Base-by-base conservation (phyloP, 2,113 vertebrate genomes). In the Paratilapia polleni region DNA sequence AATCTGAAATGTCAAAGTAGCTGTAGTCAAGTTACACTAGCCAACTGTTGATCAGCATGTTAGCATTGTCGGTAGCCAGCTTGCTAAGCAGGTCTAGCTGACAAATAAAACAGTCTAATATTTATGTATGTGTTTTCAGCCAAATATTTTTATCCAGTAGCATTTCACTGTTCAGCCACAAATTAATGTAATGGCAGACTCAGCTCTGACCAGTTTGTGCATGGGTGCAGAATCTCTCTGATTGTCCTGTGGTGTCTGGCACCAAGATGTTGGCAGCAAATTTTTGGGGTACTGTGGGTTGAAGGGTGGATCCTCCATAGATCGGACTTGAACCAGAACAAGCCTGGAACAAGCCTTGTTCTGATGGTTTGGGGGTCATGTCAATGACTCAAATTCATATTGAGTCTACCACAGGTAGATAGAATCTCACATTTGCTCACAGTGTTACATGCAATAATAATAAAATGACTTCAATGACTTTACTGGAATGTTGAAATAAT, bases 401-500 rank as follows among this genome's bases (percentile, higher is more conserved):
- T 70, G 15, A 49, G 64, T 68, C 41, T 47, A 49, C 1, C 0
- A 47, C 24, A 52, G 41, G 41, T 19, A 49, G 64, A 31, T 26
- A 8, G 43, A 31, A 8, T 47, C 12, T 24, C 26, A 52, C 11
- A 0, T 8, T 73, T 24, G 49, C 66, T 5, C 43, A 8, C 17
- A 52, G 6, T 52, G 68, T 54, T 73, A 52, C 28, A 14, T 73
- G 26, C 47, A 73, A 56, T 11, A 22, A 31, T 14, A 28, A 52
- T 52, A 20, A 52, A 52, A 52, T 31, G 0, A 0, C 19, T 70
- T 4, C 5, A 31, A 2, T 73, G 28, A 52, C 43, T n/a, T 52
- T 2, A 36, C 6, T 36, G 36, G 24, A 8, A 2, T 52, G 43
- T 8, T 73, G 26, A 14, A 9, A 31, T 73, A 54, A 34, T 54